phyloP scores from a whole-genome alignment of 2,888 invertebrate species.

The Callinectes sapidus region DNA sequence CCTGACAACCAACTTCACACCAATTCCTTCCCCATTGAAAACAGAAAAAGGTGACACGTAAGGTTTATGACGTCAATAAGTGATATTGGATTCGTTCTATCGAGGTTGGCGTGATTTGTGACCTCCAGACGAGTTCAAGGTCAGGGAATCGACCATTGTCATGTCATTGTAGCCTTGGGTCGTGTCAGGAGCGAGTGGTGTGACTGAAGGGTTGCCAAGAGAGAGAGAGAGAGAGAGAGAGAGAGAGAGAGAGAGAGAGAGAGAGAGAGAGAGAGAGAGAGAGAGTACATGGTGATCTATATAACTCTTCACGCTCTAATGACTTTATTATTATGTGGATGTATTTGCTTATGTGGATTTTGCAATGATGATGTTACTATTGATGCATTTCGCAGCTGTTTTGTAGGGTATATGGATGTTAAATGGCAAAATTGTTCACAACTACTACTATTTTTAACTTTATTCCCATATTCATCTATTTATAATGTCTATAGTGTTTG shows the following conservation, averaged over 20 bases:
- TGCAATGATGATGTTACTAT: neutral
- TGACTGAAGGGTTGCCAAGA: neutral
- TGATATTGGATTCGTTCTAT: neutral
- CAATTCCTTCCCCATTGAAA: neutral
- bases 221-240: neutral
- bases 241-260: neutral
- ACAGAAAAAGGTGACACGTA: neutral
- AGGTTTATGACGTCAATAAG: neutral
- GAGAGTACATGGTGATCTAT: neutral
- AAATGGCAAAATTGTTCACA: neutral
- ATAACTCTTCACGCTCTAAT: neutral
- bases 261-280: neutral
- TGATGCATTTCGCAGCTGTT: neutral
- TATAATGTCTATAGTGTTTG: too few relatives aligned
- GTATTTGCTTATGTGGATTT: neutral
- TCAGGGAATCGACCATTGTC: slow-evolving; percentile 3
- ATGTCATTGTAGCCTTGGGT: neutral
- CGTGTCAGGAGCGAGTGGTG: neutral
- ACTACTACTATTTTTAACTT: neutral
- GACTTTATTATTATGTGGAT: neutral
- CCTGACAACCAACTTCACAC: too few relatives aligned
- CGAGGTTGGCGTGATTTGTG: neutral
- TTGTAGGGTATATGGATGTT: neutral
- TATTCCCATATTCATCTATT: too few relatives aligned
- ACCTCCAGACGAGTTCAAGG: slow-evolving; percentile 21